These are phyloP conservation scores for Sebastes minor DNA, from an alignment of 2,797 vertebrate species.

Conservation along the genomic window DNA sequence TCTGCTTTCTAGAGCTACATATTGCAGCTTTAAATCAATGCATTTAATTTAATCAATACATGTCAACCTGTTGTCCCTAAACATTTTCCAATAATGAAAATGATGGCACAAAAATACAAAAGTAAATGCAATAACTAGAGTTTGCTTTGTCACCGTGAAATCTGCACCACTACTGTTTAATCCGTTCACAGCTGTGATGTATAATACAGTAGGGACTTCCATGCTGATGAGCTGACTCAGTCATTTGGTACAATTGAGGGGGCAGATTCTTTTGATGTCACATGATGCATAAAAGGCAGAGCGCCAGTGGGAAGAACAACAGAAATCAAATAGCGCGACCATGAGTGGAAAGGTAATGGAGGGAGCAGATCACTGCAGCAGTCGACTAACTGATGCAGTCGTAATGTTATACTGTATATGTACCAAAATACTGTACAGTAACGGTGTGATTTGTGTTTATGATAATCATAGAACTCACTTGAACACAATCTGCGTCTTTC, in stretches of 20 bases:
- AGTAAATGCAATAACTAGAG: constrained; percentile 7
- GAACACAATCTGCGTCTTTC: neutral
- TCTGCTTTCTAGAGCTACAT: neutral
- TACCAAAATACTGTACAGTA: neutral
- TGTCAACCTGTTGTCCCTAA: neutral
- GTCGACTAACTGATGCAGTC: neutral
- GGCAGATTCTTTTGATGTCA: constrained; percentile 64
- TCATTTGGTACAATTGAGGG: constrained; percentile 52
- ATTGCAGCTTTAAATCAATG: neutral
- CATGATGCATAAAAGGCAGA: constrained; percentile 70
- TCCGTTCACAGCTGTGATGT: constrained; percentile 30
- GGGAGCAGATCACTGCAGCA: neutral
- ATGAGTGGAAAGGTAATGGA: constrained; percentile 66
- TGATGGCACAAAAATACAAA: constrained; percentile 5
- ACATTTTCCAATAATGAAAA: neutral
- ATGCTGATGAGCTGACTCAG: constrained; percentile 57
- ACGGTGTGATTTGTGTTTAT: too few species aligned
- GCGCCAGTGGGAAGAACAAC: constrained; percentile 45
- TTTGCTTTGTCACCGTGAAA: constrained; percentile 29
- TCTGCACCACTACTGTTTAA: constrained; percentile 24
- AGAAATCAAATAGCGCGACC: constrained; percentile 56
- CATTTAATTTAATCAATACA: neutral
- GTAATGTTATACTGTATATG: neutral
- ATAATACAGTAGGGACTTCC: constrained; percentile 24
- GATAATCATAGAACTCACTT: too few species aligned